These are phyloP conservation scores for Melangyna quadrimaculata DNA, from an alignment of 2,888 invertebrate genomes.

Conservation along the genomic window DNA sequence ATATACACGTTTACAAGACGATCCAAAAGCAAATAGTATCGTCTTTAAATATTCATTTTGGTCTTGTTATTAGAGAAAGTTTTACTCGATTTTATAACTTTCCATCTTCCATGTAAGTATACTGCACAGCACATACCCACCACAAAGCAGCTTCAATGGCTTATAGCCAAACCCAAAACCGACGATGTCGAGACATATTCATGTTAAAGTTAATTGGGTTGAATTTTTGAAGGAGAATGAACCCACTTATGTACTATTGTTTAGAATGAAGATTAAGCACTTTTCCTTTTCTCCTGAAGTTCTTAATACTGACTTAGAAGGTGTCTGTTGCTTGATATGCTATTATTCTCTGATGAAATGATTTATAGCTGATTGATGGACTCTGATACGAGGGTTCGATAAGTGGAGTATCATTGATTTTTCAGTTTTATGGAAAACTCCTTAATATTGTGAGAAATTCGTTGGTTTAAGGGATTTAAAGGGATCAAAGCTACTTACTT, in stretches of 20 bases:
- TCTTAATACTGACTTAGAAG: neutral
- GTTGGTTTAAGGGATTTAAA: neutral
- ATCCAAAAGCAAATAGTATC: neutral
- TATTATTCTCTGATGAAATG: neutral
- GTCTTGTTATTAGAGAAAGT: neutral
- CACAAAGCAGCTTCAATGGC: neutral
- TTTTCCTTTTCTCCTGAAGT: neutral
- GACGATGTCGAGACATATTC: neutral
- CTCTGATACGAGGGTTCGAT: neutral
- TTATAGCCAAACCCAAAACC: neutral
- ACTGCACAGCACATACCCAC: neutral
- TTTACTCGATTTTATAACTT: constrained; percentile 6
- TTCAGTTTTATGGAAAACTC: neutral
- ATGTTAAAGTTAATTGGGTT: neutral
- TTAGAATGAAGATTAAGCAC: neutral
- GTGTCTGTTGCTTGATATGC: neutral
- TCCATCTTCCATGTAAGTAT: neutral
- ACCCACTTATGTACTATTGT: neutral
- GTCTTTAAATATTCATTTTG: neutral
- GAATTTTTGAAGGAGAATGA: neutral
- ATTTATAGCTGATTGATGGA: neutral
- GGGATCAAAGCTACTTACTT: neutral
- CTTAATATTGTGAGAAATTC: neutral
- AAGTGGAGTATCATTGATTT: neutral
- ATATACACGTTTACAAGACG: neutral